phyloP scores from a whole-genome alignment of 23 tunicate species.

The Pegea sp. region DNA sequence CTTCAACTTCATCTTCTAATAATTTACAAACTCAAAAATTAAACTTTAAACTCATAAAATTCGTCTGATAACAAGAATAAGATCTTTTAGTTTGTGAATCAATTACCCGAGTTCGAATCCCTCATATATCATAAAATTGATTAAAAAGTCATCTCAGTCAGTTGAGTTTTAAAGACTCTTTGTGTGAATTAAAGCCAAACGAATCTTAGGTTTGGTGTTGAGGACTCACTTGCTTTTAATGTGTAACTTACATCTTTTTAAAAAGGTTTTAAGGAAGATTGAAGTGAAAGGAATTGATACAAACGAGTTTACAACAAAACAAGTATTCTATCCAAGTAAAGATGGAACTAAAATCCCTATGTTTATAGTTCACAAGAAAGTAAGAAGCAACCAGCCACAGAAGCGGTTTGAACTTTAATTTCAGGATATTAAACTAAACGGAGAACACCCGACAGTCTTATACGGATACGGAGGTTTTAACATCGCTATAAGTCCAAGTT shows the following conservation, averaged over 20 bases:
- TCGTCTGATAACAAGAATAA: no score
- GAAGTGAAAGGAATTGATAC: constrained; percentile 74
- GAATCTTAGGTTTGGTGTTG: no score
- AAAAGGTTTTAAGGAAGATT: constrained; percentile 67
- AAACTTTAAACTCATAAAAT: no score
- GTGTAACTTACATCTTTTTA: not conserved
- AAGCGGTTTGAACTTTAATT: not conserved
- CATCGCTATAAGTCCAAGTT: constrained; percentile 72
- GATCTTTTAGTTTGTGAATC: no score
- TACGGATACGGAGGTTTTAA: constrained; percentile 99
- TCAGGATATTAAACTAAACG: constrained; percentile 46
- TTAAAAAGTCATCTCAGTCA: no score
- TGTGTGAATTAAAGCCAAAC: no score
- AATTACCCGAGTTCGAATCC: no score
- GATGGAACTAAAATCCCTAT: constrained; percentile 97
- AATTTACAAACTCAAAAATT: no score
- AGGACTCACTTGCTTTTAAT: no score
- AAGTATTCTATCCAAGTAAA: constrained; percentile 80
- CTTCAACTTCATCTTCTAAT: no score
- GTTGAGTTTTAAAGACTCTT: no score
- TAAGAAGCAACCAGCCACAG: constrained; percentile 1
- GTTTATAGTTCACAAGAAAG: constrained; percentile 88
- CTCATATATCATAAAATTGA: no score
- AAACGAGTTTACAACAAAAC: constrained; percentile 51
- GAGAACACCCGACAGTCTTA: constrained; percentile 47